These are phyloP conservation scores for Steinernema carpocapsae DNA, from an alignment of 2,888 invertebrate genomes.

Conservation along the genomic window DNA sequence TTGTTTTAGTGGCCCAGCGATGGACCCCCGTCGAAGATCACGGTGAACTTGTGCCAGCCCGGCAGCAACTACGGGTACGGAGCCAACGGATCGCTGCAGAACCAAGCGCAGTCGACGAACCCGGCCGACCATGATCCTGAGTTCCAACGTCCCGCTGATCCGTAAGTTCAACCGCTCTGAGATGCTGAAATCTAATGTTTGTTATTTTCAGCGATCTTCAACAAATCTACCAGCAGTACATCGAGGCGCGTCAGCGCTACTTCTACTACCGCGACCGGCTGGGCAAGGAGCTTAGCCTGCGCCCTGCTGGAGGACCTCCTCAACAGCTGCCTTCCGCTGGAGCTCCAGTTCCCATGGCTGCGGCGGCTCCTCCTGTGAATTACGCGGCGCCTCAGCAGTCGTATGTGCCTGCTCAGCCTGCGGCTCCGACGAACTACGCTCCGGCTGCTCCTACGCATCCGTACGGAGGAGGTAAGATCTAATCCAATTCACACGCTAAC, in stretches of 20 bases:
- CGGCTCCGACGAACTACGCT: background rate
- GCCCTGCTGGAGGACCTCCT: conserved; percentile 36
- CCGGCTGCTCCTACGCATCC: background rate
- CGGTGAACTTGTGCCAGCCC: conserved; percentile 6
- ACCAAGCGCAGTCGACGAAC: conserved; percentile 10
- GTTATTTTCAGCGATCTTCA: conserved; percentile 57
- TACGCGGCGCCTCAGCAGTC: conserved; percentile 10
- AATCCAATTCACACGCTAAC: no score
- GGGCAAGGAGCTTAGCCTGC: conserved; percentile 57
- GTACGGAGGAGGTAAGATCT: conserved; percentile 13
- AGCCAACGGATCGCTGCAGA: conserved; percentile 32
- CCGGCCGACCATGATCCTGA: conserved; percentile 53
- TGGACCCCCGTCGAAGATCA: conserved; percentile 9
- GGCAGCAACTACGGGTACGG: background rate
- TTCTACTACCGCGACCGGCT: conserved; percentile 66
- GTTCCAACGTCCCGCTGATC: conserved; percentile 59
- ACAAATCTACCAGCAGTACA: conserved; percentile 65
- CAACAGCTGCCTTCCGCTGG: background rate
- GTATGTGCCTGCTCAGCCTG: background rate
- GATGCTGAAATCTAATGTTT: background rate
- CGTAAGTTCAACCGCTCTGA: conserved; percentile 46
- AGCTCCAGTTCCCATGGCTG: background rate
- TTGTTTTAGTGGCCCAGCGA: background rate
- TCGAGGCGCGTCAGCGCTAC: conserved; percentile 62
- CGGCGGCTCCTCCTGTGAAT: conserved; percentile 14